A percentile compares a stretch with the other conserved stretches of the same genome.
phyloP scores from a whole-genome alignment of 2,797 vertebrate genomes.

The Pteronotus mesoamericanus region DNA sequence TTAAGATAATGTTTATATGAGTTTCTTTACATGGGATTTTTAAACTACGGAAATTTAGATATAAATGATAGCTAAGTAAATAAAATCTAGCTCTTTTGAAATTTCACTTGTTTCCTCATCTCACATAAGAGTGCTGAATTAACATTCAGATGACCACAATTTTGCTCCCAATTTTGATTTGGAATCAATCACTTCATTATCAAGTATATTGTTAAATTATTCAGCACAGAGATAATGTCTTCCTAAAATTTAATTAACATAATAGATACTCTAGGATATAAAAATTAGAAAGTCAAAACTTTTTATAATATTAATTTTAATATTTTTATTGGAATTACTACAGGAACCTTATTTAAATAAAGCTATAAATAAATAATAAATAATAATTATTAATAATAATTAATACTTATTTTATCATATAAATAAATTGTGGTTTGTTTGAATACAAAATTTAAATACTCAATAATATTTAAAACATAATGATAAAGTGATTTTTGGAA shows the following conservation, averaged over 20 bases:
- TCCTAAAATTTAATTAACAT: not conserved
- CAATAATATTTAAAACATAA: conserved; percentile 16
- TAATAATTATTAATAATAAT: too few relatives aligned
- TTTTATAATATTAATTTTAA: not conserved
- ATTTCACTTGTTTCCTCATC: not conserved
- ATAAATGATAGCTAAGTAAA: not conserved
- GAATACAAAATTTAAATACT: not conserved
- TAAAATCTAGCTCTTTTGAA: not conserved
- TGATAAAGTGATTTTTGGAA: not conserved
- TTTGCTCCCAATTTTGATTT: not conserved
- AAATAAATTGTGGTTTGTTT: not conserved
- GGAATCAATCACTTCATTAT: not conserved
- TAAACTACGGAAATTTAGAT: not conserved
- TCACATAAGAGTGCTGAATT: not conserved
- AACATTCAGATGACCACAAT: not conserved
- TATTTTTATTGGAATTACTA: conserved; percentile 7
- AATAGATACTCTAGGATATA: not conserved
- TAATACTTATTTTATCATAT: too few relatives aligned
- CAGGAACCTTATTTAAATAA: not conserved
- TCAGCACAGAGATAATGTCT: not conserved
- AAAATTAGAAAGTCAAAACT: conserved; percentile 1
- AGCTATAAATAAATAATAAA: too few relatives aligned
- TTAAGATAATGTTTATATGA: not conserved
- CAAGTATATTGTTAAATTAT: not conserved
- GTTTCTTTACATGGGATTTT: not conserved